These are phyloP conservation scores for Cephalopholis sonnerati DNA, from an alignment of 2,113 vertebrate genomes.

Conservation along the genomic window DNA sequence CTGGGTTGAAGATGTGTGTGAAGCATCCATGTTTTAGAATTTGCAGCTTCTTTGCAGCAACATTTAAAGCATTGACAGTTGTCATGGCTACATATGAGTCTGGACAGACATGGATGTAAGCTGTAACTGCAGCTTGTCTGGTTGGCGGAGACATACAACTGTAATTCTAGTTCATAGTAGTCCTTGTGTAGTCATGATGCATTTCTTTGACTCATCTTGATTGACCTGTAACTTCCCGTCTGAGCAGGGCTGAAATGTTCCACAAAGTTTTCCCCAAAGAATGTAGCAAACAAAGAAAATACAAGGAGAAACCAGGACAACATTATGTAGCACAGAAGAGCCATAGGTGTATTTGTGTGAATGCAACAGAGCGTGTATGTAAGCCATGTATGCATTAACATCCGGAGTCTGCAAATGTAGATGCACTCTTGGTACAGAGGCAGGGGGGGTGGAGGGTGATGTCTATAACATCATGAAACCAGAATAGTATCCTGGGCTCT, in stretches of 20 bases:
- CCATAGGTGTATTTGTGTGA: conserved; percentile 43
- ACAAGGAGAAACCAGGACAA: conserved; percentile 9
- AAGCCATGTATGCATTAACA: conserved; percentile 36
- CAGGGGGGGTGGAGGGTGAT: not conserved
- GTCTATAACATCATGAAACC: not conserved
- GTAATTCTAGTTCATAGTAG: not conserved
- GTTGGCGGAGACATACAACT: no score
- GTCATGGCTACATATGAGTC: no score
- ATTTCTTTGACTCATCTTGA: not conserved
- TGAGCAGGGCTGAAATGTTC: not conserved
- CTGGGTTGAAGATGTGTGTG: no score
- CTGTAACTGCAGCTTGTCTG: no score
- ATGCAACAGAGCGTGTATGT: conserved; percentile 15
- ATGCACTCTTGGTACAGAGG: conserved; percentile 7
- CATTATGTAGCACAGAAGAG: not conserved
- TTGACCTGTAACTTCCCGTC: not conserved
- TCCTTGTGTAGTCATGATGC: not conserved
- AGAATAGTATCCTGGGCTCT: conserved; percentile 27
- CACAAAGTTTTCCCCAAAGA: conserved; percentile 5
- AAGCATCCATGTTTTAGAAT: no score
- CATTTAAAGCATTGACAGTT: no score
- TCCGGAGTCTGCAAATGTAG: conserved; percentile 23
- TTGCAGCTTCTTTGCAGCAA: no score
- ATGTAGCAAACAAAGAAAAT: not conserved
- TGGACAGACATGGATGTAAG: no score